Evolutionary conservation across 2,797 vertebrate genomes (phyloP).

Genomic region (Sebastes diaconus): DNA sequence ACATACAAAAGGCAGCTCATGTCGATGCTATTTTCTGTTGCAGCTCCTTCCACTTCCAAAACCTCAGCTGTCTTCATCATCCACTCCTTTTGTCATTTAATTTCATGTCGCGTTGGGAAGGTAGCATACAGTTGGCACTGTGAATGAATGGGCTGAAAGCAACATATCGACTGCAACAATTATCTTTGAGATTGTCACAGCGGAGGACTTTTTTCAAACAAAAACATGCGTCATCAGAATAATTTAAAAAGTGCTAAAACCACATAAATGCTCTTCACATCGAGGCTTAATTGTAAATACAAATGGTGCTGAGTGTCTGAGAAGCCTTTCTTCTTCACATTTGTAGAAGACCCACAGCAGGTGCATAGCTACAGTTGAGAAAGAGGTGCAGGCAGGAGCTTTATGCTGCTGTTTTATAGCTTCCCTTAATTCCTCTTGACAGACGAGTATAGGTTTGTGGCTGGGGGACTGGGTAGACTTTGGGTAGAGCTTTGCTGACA

Average conservation of each 20-base stretch:
- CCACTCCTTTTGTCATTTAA: background rate
- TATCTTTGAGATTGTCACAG: background rate
- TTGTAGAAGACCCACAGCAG: background rate
- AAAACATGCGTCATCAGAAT: background rate
- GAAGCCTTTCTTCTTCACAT: background rate
- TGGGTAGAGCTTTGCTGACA: background rate
- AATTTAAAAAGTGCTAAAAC: background rate
- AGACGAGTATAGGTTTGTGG: background rate
- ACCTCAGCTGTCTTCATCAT: background rate
- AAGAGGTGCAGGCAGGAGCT: background rate
- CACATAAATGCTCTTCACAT: background rate
- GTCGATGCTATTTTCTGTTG: no score
- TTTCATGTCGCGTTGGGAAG: background rate
- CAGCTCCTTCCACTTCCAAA: no score
- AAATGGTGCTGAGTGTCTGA: background rate
- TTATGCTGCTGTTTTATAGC: slow-evolving; percentile 1
- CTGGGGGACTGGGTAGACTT: background rate
- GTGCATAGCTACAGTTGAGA: background rate
- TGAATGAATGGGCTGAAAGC: background rate
- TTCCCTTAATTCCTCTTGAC: background rate
- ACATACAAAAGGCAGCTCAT: no score
- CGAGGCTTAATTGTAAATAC: background rate
- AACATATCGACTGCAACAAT: background rate
- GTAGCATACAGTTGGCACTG: background rate
- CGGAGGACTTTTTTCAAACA: background rate